phyloP scores from a whole-genome alignment of 2,888 invertebrate genomes.

The Teleiodes luculella region DNA sequence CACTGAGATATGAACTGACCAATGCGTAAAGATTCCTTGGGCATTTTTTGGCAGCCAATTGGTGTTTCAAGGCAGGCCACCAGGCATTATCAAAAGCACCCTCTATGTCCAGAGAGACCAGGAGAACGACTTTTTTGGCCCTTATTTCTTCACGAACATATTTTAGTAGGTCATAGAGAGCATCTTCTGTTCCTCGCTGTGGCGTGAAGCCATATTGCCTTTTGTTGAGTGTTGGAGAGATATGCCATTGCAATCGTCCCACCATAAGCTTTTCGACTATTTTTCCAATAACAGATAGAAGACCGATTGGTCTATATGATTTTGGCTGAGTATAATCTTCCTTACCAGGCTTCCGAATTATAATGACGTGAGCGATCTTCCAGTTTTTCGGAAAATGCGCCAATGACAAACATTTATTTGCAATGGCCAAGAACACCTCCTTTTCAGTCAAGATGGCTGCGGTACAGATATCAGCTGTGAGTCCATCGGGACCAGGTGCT shows the following conservation, averaged over 20 bases:
- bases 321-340: neutral
- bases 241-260: neutral
- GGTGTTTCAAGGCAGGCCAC: too few species aligned
- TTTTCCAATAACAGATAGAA: neutral
- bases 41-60: too few species aligned
- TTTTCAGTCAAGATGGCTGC: neutral
- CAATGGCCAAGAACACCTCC: neutral
- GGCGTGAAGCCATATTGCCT: too few species aligned
- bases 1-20: too few species aligned
- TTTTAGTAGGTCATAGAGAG: slow-evolving; percentile 9
- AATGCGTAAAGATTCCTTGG: too few species aligned
- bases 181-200: slow-evolving; percentile 1
- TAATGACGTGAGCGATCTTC: neutral
- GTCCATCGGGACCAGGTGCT: neutral
- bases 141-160: too few species aligned
- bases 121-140: too few species aligned
- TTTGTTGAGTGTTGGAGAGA: neutral
- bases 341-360: neutral
- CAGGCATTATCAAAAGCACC: too few species aligned
- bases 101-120: too few species aligned
- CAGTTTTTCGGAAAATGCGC: neutral
- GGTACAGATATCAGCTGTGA: neutral
- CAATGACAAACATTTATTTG: neutral
- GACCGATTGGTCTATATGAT: neutral
- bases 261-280: neutral